A percentile compares a stretch with the other conserved stretches of the same genome.
These are phyloP conservation scores for Zootermopsis nevadensis DNA, from an alignment of 2,888 invertebrate species.

Conservation along the genomic window DNA sequence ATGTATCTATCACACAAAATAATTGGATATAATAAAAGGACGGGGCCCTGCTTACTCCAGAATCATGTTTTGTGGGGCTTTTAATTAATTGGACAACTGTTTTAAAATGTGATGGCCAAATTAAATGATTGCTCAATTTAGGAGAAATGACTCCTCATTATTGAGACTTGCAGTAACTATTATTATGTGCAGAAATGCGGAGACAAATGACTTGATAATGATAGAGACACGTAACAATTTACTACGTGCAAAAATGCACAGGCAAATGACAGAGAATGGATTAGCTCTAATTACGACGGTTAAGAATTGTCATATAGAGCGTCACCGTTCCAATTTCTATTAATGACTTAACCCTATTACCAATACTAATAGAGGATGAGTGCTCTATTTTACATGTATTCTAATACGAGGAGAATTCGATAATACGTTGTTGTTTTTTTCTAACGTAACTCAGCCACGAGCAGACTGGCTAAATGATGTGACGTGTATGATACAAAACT, in stretches of 20 bases:
- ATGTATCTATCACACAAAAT: background rate
- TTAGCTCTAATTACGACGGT: background rate
- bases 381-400: background rate
- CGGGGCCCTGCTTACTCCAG: background rate
- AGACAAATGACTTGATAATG: background rate
- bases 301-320: background rate
- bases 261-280: background rate
- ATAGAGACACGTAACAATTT: too few relatives aligned
- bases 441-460: too few relatives aligned
- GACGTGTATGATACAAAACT: too few relatives aligned
- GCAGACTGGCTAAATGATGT: too few relatives aligned
- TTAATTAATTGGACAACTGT: background rate
- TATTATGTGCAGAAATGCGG: background rate
- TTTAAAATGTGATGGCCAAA: background rate
- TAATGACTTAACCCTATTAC: background rate
- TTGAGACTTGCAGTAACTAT: background rate
- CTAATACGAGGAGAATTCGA: background rate
- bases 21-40: constrained; percentile 6
- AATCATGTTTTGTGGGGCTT: background rate
- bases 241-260: background rate
- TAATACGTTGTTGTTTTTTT: background rate
- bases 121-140: background rate
- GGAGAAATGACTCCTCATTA: background rate
- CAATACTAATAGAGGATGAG: background rate
- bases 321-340: background rate